A percentile compares a stretch with the other conserved stretches of the same genome.
Evolutionary conservation across 2,113 vertebrate species (phyloP).

Genomic region (Cochlearius cochlearius): DNA sequence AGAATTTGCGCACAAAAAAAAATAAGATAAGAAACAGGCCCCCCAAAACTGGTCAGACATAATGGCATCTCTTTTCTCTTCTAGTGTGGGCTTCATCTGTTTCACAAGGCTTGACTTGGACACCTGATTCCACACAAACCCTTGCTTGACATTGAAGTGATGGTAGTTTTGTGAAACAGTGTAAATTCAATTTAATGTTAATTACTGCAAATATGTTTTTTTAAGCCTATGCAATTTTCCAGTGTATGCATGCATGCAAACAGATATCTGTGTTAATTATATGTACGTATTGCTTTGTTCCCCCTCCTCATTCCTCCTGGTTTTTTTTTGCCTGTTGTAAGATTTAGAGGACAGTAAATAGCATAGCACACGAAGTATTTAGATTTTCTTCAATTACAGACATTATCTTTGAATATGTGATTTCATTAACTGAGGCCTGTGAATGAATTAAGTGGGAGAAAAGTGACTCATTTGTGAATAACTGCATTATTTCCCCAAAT

Average conservation of each 20-base stretch:
- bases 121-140: not conserved
- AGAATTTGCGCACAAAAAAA: not conserved
- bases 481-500: not conserved
- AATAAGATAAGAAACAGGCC: not conserved
- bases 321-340: not conserved
- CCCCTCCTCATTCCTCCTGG: not conserved
- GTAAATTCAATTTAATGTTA: not conserved
- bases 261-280: not conserved
- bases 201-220: not conserved
- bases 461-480: not conserved
- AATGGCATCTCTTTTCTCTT: not conserved
- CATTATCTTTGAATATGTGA: not conserved
- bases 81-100: not conserved
- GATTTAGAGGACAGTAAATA: not conserved
- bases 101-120: not conserved
- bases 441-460: not conserved
- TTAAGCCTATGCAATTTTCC: not conserved
- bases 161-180: not conserved
- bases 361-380: not conserved
- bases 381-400: not conserved
- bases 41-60: not conserved
- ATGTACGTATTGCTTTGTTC: not conserved
- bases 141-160: not conserved
- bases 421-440: not conserved
- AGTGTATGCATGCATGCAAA: not conserved